These are phyloP conservation scores for Drosophila burlai DNA, from an alignment of 1,140 invertebrate species.

Conservation along the genomic window DNA sequence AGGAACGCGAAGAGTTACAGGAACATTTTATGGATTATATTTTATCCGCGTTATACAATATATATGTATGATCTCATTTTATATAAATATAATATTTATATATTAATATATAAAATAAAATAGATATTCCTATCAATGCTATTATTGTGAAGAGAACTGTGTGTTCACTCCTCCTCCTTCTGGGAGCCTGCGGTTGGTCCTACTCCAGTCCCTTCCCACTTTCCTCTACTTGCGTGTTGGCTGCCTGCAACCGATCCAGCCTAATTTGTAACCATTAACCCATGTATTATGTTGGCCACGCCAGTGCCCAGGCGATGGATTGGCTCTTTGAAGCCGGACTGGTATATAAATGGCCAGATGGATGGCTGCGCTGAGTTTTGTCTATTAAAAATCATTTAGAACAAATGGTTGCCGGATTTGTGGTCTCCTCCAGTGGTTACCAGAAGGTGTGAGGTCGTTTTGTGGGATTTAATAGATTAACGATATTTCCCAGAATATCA, in stretches of 20 bases:
- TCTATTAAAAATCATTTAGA: constrained; percentile 83
- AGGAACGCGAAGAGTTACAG: too few species aligned
- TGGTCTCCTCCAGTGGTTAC: constrained; percentile 10
- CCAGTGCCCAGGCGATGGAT: constrained; percentile 46
- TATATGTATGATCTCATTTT: too few species aligned
- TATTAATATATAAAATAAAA: too few species aligned
- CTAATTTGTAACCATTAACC: constrained; percentile 85
- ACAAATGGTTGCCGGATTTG: constrained; percentile 56
- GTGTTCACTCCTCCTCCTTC: constrained; percentile 5
- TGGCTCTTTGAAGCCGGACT: constrained; percentile 22
- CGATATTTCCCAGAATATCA: constrained; percentile 10
- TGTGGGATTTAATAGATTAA: constrained; percentile 25
- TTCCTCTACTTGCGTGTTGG: constrained; percentile 37
- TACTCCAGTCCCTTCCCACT: constrained; percentile 24
- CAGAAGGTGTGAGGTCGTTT: constrained; percentile 46
- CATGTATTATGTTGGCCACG: constrained; percentile 76
- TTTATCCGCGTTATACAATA: too few species aligned
- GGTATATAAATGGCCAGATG: constrained; percentile 41
- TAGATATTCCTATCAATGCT: neutral
- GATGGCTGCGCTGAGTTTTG: constrained; percentile 68
- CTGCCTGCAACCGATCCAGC: constrained; percentile 70
- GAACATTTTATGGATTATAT: neutral
- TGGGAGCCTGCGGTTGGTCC: constrained; percentile 70
- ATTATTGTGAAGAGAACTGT: neutral
- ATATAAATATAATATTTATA: too few species aligned